Evolutionary conservation across 2,888 invertebrate genomes (phyloP).

Genomic region (Lacanobia oleracea): DNA sequence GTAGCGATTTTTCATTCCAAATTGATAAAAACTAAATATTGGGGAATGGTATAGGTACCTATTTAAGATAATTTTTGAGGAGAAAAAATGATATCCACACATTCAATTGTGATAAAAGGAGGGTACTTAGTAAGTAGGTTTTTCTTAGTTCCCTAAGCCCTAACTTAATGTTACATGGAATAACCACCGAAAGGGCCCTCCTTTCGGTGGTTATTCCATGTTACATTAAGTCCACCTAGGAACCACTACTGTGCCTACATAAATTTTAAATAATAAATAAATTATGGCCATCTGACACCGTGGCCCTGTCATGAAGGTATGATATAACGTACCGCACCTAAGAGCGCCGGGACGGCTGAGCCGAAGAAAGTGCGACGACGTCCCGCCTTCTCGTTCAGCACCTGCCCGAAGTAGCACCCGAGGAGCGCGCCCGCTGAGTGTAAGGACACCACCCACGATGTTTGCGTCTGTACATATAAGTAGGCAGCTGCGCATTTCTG

Average conservation of each 20-base stretch:
- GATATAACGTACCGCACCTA: constrained; percentile 88
- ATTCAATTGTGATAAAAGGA: neutral
- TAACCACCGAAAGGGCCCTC: too few relatives aligned
- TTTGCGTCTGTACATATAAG: constrained; percentile 80
- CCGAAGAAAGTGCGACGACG: constrained; percentile 88
- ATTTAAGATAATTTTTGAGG: neutral
- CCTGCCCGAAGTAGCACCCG: constrained; percentile 90
- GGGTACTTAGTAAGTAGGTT: neutral
- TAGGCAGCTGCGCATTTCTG: neutral
- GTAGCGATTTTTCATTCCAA: neutral
- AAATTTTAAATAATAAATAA: neutral
- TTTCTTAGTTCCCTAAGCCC: too few relatives aligned
- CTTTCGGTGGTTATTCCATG: too few relatives aligned
- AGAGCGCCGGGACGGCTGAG: constrained; percentile 87
- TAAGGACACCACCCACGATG: constrained; percentile 91
- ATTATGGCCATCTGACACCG: too few relatives aligned
- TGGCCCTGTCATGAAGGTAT: neutral
- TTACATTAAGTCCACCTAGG: too few relatives aligned
- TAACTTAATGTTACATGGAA: too few relatives aligned
- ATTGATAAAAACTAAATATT: neutral
- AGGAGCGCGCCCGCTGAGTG: constrained; percentile 90
- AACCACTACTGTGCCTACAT: too few relatives aligned
- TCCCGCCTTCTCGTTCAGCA: constrained; percentile 90
- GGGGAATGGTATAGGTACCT: too few relatives aligned
- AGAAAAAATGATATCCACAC: too few relatives aligned